Percentiles rank a stretch among this genome's conserved stretches.
Conservation (phyloP, 2,113 vertebrate species). For the Cervus canadensis region DNA sequence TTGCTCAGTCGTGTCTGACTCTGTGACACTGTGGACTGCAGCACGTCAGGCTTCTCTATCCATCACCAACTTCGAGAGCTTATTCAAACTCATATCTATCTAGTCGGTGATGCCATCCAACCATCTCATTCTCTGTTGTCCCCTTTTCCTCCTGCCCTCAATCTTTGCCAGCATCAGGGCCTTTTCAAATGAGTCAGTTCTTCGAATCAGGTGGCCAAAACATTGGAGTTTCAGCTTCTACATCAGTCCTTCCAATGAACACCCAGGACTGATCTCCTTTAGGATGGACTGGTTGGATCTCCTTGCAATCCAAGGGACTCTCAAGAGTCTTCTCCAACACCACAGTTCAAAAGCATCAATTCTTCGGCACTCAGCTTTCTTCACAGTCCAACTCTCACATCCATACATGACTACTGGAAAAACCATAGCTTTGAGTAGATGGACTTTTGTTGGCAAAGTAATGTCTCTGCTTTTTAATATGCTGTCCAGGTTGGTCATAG, state of each 20-base stretch:
- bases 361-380: accelerated
- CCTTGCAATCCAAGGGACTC: neutral
- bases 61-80: neutral
- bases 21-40: neutral
- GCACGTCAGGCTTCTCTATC: neutral
- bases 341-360: neutral
- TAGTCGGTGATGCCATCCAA: neutral
- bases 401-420: neutral
- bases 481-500: neutral
- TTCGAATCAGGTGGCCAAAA: neutral
- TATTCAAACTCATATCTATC: neutral
- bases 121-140: neutral
- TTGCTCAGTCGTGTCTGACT: accelerated
- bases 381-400: neutral
- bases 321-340: neutral
- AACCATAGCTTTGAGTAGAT: neutral
- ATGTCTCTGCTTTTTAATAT: neutral
- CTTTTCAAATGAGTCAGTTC: neutral
- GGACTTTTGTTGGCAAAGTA: neutral
- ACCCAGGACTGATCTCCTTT: neutral
- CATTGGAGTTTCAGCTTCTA: neutral
- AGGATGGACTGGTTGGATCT: neutral
- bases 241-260: neutral
- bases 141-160: neutral
- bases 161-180: neutral